Evolutionary conservation across 2,888 invertebrate genomes (phyloP), one percentile per base, ranked within the genome.

Genomic region (Microctonus brassicae): DNA sequence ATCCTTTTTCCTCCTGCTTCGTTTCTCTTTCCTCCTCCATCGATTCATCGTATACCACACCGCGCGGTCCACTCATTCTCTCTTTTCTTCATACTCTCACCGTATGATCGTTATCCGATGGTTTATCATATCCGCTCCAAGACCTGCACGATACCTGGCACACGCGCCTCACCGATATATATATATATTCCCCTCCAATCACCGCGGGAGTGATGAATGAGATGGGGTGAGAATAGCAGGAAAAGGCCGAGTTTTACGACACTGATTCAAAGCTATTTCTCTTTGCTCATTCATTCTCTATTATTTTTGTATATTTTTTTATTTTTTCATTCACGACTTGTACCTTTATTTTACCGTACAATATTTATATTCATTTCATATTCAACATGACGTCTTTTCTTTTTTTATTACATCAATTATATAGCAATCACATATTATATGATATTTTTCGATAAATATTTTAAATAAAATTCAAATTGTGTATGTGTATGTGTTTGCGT

Each of bases 51-150:
- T 82, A 80, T 68, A 69, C 72, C 72, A 74, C 72, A 63, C 11
- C n/a, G n/a, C 68, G 58, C 62, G 57, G 67, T 57, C 61, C 69
- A 11, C 58, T 53, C n/a, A 36, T 61, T n/a, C n/a, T 69, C 34
- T 34, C 57, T 52, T 55, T 17, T 17, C 22, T 36, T 57, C 39
- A 26, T 24, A 42, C 29, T 26, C 52, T 65, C 33, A 65, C 74
- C 55, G 53, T 74, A 73, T 75, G 83, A 85, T 85, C 80, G 81
- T 84, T 85, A 85, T 85, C 84, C 80, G 81, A 83, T 83, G 81
- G 80, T 84, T 85, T 84, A 85, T 85, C 84, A 85, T 84, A 84
- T 85, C 84, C 82, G 77, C 73, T 75, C 75, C 71, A 75, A 76
- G 77, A 76, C 75, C 71, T 75, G 77, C 77, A 75, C 73, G 74